These are phyloP conservation scores for Eleginops maclovinus DNA, from an alignment of 2,113 vertebrate genomes.

Conservation along the genomic window DNA sequence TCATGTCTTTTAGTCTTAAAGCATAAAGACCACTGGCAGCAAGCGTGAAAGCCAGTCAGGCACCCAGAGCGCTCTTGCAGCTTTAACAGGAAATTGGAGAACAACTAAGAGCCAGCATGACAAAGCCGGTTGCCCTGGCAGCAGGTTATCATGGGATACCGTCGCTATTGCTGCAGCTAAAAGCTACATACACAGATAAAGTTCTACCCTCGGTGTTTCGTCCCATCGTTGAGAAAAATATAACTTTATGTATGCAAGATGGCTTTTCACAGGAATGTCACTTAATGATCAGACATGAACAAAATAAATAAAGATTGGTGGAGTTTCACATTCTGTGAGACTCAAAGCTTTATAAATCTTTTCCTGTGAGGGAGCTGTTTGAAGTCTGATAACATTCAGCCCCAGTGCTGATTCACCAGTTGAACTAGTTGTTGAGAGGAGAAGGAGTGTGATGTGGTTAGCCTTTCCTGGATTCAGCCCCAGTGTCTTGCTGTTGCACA, in stretches of 20 bases:
- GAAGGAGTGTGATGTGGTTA: neutral
- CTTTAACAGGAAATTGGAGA: constrained; percentile 56
- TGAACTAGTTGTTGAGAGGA: neutral
- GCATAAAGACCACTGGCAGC: constrained; percentile 1
- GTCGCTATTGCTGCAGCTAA: constrained; percentile 23
- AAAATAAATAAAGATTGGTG: neutral
- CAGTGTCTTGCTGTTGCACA: too few relatives aligned
- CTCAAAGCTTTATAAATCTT: neutral
- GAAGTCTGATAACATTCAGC: neutral
- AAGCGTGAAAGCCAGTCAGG: constrained; percentile 10
- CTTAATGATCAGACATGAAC: too few relatives aligned
- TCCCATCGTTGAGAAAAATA: neutral
- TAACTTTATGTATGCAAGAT: neutral
- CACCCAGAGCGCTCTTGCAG: constrained; percentile 40
- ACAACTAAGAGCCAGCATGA: constrained; percentile 36
- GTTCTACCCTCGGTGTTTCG: neutral
- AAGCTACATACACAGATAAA: neutral
- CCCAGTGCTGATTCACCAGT: neutral
- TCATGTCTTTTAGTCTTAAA: neutral
- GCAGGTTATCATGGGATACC: constrained; percentile 59
- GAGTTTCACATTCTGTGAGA: neutral
- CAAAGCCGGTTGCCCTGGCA: constrained; percentile 58
- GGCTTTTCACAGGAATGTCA: too few relatives aligned
- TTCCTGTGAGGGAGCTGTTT: neutral
- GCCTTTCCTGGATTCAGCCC: neutral